Conservation (phyloP, 1,140 invertebrate genomes). For the Temnothorax longispinosus region DNA sequence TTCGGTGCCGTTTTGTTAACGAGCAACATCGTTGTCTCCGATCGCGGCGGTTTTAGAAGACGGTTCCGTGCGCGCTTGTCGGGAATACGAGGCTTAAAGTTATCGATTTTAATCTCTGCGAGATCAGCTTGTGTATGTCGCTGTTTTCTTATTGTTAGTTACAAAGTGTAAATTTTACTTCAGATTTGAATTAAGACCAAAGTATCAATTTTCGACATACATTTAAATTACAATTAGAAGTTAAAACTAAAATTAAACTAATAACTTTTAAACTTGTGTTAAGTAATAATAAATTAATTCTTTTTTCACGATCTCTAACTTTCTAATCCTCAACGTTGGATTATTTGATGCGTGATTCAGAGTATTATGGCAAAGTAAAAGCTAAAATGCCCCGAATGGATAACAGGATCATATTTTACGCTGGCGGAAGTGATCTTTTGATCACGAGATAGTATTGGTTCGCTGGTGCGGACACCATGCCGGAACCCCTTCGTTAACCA, state of each 20-base stretch:
- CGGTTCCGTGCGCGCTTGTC: background rate
- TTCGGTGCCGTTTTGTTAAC: constrained; percentile 64
- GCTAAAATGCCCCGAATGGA: background rate
- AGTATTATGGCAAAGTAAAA: background rate
- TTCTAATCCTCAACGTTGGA: background rate
- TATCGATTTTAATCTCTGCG: constrained; percentile 2
- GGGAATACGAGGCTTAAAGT: background rate
- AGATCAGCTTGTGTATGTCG: background rate
- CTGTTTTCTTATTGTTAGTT: background rate
- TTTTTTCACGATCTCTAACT: background rate
- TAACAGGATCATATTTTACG: constrained; percentile 11
- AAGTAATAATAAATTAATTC: background rate
- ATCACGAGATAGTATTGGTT: constrained; percentile 38
- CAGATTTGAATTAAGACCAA: background rate
- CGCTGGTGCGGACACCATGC: constrained; percentile 41
- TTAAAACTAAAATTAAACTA: background rate
- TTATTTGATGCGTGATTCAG: background rate
- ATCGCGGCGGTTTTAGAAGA: constrained; percentile 12
- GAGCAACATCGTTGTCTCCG: constrained; percentile 55
- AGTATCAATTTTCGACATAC: background rate
- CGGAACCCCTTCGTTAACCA: constrained; percentile 62
- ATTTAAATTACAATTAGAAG: background rate
- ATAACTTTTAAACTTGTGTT: background rate
- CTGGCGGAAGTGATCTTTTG: constrained; percentile 13
- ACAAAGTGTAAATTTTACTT: background rate